Conservation (phyloP, 2,888 invertebrate species). For the Helleia helle region DNA sequence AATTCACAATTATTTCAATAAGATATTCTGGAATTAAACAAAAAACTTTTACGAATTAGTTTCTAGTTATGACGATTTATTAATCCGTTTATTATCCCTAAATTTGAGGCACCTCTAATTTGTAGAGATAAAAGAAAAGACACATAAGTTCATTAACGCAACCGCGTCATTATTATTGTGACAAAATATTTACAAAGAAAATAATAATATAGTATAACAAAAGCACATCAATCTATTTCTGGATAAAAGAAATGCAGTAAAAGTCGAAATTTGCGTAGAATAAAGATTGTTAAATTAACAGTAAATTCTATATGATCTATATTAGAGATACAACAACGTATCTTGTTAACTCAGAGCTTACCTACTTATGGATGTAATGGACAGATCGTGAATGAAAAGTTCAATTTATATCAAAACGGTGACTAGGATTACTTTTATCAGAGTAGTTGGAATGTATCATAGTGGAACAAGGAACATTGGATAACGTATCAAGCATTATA, state of each 20-base stretch:
- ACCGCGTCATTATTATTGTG: slow-evolving; percentile 51
- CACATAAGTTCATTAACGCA: slow-evolving; percentile 42
- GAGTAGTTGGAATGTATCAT: slow-evolving; percentile 5
- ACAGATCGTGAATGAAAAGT: background rate
- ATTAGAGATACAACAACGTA: slow-evolving; percentile 15
- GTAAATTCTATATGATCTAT: slow-evolving; percentile 18
- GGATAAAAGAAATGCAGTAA: slow-evolving; percentile 56
- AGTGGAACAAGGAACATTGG: slow-evolving; percentile 2
- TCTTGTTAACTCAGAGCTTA: slow-evolving; percentile 21
- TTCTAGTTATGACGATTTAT: too few relatives aligned
- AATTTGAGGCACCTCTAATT: too few relatives aligned
- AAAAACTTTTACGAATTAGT: too few relatives aligned
- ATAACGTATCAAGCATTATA: background rate
- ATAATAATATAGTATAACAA: slow-evolving; percentile 50
- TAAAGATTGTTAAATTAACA: slow-evolving; percentile 15
- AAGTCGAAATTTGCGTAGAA: slow-evolving; percentile 24
- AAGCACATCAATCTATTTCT: slow-evolving; percentile 54
- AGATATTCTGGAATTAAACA: too few relatives aligned
- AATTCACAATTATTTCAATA: too few relatives aligned
- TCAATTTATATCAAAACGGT: background rate
- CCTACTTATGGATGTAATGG: slow-evolving; percentile 17
- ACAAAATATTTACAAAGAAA: slow-evolving; percentile 67
- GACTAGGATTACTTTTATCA: slow-evolving; percentile 1
- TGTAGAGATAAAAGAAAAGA: too few relatives aligned
- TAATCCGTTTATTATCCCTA: too few relatives aligned